Evolutionary conservation across 2,797 vertebrate genomes (phyloP).

Genomic region (Champsocephalus gunnari): DNA sequence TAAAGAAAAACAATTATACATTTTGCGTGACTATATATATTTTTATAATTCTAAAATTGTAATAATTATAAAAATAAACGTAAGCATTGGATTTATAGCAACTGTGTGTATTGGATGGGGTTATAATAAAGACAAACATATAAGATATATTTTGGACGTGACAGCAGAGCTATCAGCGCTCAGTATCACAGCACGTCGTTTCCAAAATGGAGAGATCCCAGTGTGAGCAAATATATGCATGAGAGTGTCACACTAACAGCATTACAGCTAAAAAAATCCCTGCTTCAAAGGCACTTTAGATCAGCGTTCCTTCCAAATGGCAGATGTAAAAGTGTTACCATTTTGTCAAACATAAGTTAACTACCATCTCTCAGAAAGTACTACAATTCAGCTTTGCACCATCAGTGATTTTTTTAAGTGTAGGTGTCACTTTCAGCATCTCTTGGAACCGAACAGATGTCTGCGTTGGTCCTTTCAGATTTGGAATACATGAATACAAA

Average conservation of each 20-base stretch:
- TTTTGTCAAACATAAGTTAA: conserved; percentile 50
- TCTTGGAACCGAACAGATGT: conserved; percentile 37
- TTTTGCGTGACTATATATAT: too few relatives aligned
- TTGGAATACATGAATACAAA: conserved; percentile 51
- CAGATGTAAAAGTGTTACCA: conserved; percentile 39
- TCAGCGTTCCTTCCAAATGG: conserved; percentile 19
- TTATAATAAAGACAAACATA: conserved; percentile 5
- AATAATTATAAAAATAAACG: too few relatives aligned
- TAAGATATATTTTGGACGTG: not conserved
- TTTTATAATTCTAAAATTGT: too few relatives aligned
- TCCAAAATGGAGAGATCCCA: conserved; percentile 27
- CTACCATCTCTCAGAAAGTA: conserved; percentile 27
- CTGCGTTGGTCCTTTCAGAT: conserved; percentile 31
- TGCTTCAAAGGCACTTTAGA: conserved; percentile 42
- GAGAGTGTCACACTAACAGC: conserved; percentile 41
- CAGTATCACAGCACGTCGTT: not conserved
- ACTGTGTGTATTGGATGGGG: not conserved
- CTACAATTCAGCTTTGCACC: conserved; percentile 29
- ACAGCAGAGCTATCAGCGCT: not conserved
- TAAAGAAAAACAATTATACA: too few relatives aligned
- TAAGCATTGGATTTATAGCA: not conserved
- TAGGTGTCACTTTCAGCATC: conserved; percentile 40
- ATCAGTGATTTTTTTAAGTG: conserved; percentile 35
- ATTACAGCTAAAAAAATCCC: conserved; percentile 16
- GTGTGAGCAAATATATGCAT: conserved; percentile 46